A percentile compares a stretch with the other conserved stretches of the same genome.
These are phyloP conservation scores for Porphyrio hochstetteri DNA, from an alignment of 2,113 vertebrate species.

Conservation along the genomic window DNA sequence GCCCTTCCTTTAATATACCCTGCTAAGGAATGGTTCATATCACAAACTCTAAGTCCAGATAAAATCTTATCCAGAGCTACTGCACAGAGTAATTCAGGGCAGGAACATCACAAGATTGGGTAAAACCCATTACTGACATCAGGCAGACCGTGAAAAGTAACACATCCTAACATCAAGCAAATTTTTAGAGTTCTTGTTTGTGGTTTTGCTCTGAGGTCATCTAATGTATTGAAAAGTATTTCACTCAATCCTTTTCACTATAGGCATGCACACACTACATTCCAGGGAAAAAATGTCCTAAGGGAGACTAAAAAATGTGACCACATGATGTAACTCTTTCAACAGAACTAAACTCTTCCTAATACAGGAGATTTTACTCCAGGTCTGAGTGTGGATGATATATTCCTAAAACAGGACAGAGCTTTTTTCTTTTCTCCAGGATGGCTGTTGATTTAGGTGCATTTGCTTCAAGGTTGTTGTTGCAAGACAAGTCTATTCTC, in stretches of 20 bases:
- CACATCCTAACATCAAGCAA: background rate
- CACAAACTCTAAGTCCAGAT: background rate
- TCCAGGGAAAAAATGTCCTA: background rate
- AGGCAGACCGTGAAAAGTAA: background rate
- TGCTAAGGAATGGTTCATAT: background rate
- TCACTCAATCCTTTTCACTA: background rate
- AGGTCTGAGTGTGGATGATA: background rate
- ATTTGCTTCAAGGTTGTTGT: background rate
- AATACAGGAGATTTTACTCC: background rate
- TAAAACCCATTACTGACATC: background rate
- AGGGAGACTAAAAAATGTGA: background rate
- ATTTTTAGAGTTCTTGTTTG: background rate
- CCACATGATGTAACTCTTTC: background rate
- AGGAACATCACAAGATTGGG: background rate
- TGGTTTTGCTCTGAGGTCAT: background rate
- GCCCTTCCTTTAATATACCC: background rate
- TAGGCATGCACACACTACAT: background rate
- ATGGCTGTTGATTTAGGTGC: background rate
- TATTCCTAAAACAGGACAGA: background rate
- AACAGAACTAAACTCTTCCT: background rate
- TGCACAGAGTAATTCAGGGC: background rate
- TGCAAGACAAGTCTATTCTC: background rate
- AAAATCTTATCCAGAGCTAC: background rate
- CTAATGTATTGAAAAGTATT: background rate
- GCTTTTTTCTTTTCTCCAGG: background rate